Base-by-base conservation (phyloP, 2,113 vertebrate species). In the Donacobius atricapilla region DNA sequence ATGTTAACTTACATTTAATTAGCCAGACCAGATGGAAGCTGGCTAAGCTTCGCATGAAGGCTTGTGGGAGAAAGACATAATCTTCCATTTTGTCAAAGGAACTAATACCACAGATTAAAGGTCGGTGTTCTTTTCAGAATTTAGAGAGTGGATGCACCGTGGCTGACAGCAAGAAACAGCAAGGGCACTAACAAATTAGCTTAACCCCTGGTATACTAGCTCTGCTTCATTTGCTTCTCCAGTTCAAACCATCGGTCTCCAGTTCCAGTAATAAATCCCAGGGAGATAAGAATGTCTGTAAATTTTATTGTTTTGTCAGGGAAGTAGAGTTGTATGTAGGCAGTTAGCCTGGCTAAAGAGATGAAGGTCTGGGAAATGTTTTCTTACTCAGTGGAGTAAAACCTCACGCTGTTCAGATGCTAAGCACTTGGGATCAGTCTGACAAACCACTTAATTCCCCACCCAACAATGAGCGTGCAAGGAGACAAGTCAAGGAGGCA, bases 81-180 rank as follows among this genome's bases (percentile, higher is more conserved):
- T 93, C 96, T 97, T 73, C 94, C 54, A 60, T 88, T 95, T 94
- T 96, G 92, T 96, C 94, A 94, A 95, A 97, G 83, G 95, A 97
- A 92, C 93, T 87, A 95, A 77, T 82, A 81, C 89, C 53, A 63
- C 76, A 96, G 93, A 94, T 95, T 90, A 93, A 95, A 96, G 96
- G 76, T 94, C 63, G 17, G 69, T 83, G 44, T 96, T 96, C 94
- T 92, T 93, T 97, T 95, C 81, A 95, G 76, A 96, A 86, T 65
- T 61, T 89, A 64, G 84, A 83, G 88, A 85, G 76, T 88, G 79
- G 89, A 19, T 90, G 58, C 77, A 66, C 56, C 64, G 78, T 53
- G 50, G 56, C 54, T 71, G 73, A 90, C 3, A 15, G 90, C 73
- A 84, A 93, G 89, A 81, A 68, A 65, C 71, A 61, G 73, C 90